Conservation (phyloP, 2,888 invertebrate species). For the Dasysyrphus albostriatus region DNA sequence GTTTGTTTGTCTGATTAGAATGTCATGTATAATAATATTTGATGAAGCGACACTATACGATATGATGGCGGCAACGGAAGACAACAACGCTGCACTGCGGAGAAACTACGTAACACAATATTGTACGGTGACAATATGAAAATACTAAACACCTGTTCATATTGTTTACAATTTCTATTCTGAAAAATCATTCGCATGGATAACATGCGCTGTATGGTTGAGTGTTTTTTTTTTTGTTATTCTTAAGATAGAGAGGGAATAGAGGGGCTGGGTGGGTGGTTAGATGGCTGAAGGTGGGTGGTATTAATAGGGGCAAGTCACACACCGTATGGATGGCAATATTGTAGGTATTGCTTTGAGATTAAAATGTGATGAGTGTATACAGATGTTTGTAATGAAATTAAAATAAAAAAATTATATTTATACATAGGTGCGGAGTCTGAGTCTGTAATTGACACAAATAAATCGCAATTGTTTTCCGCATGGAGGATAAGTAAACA, state of each 20-base stretch:
- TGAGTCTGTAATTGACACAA: constrained; percentile 36
- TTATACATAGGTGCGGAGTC: constrained; percentile 35
- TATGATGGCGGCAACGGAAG: constrained; percentile 23
- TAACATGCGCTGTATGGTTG: constrained; percentile 59
- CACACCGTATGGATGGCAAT: constrained; percentile 23
- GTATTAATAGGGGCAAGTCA: constrained; percentile 20
- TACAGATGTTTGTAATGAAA: constrained; percentile 48
- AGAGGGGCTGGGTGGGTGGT: no score
- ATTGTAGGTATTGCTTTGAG: constrained; percentile 30
- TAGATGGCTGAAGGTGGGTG: constrained; percentile 10
- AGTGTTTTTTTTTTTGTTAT: constrained; percentile 1
- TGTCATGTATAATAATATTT: constrained; percentile 66
- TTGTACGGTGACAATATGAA: constrained; percentile 56
- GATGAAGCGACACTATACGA: constrained; percentile 29
- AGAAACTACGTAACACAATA: constrained; percentile 54
- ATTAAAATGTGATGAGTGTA: constrained; percentile 54
- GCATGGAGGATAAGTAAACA: constrained; percentile 23
- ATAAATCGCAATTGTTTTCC: constrained; percentile 33
- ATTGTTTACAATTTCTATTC: constrained; percentile 66
- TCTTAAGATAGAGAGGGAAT: neutral
- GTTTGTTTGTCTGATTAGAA: constrained; percentile 68
- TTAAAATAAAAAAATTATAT: neutral
- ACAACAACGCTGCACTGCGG: constrained; percentile 27
- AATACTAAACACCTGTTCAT: constrained; percentile 74
- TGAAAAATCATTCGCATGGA: constrained; percentile 55